A percentile compares a stretch with the other conserved stretches of the same genome.
These are phyloP conservation scores for Gallinago undulata DNA, from an alignment of 2,113 vertebrate species.

Conservation along the genomic window DNA sequence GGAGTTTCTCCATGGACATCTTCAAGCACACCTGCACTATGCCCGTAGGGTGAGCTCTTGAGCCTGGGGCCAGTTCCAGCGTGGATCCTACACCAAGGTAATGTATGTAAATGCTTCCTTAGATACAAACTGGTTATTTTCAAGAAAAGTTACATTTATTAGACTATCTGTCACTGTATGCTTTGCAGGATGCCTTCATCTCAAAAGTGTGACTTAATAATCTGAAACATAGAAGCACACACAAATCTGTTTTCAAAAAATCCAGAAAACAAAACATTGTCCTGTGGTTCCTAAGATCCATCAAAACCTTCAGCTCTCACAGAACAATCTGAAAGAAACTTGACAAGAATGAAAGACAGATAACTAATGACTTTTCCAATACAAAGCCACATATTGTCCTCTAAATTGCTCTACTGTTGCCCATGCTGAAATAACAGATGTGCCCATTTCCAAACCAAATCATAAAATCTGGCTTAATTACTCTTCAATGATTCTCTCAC, in stretches of 20 bases:
- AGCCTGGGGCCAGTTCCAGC: neutral
- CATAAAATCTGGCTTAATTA: neutral
- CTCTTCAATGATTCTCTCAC: neutral
- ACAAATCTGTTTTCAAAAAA: neutral
- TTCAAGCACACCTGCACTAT: neutral
- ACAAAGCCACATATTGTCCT: neutral
- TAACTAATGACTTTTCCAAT: neutral
- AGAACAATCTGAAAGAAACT: neutral
- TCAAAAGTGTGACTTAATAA: neutral
- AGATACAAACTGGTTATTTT: neutral
- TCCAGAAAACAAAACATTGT: neutral
- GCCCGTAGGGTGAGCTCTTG: accelerated
- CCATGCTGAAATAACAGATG: neutral
- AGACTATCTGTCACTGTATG: neutral
- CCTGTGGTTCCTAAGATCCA: neutral
- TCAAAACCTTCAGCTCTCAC: neutral
- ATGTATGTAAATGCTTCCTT: neutral
- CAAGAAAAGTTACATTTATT: neutral
- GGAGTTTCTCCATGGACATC: neutral
- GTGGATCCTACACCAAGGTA: accelerated
- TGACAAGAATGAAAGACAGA: neutral
- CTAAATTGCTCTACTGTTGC: neutral
- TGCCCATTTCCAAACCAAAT: neutral
- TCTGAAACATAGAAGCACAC: neutral
- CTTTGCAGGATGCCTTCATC: neutral